Percentiles rank a stretch among this genome's conserved stretches.
Conservation (phyloP, 1,140 invertebrate genomes). For the Sogatella furcifera region DNA sequence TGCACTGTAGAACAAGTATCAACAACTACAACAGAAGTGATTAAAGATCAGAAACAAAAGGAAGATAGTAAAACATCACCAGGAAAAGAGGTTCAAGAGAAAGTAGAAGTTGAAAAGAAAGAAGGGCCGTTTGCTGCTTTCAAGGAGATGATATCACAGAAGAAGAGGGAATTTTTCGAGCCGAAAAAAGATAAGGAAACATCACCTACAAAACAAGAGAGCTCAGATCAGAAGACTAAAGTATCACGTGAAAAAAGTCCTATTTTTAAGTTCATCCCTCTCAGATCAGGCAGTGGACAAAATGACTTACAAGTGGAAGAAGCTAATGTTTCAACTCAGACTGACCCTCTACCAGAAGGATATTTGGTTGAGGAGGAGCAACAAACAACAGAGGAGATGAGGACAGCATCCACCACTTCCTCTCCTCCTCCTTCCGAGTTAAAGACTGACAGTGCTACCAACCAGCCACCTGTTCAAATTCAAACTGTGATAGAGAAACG, state of each 20-base stretch:
- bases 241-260: not conserved
- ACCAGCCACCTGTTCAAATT: conserved; percentile 6
- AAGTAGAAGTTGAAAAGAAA: not conserved
- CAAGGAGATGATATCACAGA: not conserved
- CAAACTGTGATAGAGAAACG: conserved; percentile 12
- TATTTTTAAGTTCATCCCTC: not conserved
- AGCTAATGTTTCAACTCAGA: conserved; percentile 55
- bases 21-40: not conserved
- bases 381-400: conserved; percentile 3
- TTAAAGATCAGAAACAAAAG: not conserved
- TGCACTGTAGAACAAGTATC: not conserved
- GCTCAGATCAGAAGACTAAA: not conserved
- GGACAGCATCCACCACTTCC: conserved; percentile 1
- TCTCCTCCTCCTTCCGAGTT: not conserved
- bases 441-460: not conserved
- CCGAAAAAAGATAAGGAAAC: conserved; percentile 3
- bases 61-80: not conserved
- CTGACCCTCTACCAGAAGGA: conserved; percentile 67
- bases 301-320: conserved; percentile 4
- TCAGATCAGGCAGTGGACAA: not conserved
- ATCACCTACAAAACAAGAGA: not conserved
- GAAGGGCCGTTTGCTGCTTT: not conserved
- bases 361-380: conserved; percentile 49
- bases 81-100: not conserved
- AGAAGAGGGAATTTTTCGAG: conserved; percentile 1